These are phyloP conservation scores for Pterocles orientalis DNA, from an alignment of 2,113 vertebrate species.

Conservation along the genomic window DNA sequence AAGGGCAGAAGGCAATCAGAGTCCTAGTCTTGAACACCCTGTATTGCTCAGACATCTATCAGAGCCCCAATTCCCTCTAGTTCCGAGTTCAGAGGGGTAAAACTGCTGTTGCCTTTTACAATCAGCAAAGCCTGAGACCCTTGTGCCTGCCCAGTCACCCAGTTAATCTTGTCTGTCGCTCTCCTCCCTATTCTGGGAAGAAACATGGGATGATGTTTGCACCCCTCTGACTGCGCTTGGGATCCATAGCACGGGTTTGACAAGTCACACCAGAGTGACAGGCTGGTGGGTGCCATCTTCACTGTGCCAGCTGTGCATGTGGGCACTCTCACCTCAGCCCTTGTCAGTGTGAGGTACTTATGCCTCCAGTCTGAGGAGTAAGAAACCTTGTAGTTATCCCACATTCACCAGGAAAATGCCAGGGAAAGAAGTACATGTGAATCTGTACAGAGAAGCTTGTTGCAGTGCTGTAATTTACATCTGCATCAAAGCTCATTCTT, in stretches of 20 bases:
- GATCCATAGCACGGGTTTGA: rapidly evolving
- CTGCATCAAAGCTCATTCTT: not conserved
- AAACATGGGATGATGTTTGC: not conserved
- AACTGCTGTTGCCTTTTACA: not conserved
- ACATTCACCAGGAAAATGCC: not conserved
- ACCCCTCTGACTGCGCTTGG: not conserved
- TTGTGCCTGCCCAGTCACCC: not conserved
- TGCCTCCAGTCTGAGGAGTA: not conserved
- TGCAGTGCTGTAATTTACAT: not conserved
- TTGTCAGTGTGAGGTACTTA: rapidly evolving
- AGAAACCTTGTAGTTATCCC: not conserved
- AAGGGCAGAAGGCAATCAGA: not conserved
- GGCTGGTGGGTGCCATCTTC: not conserved
- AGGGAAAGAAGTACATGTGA: not conserved
- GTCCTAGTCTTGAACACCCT: not conserved
- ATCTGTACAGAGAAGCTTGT: not conserved
- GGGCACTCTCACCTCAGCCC: not conserved
- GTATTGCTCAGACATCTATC: not conserved
- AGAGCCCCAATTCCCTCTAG: not conserved
- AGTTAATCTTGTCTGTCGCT: not conserved
- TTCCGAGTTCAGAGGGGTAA: rapidly evolving
- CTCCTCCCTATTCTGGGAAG: not conserved
- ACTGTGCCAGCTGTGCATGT: rapidly evolving
- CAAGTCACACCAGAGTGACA: too few relatives aligned
- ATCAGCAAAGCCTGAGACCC: not conserved